Base-by-base conservation (phyloP, 1,140 invertebrate genomes). In the Trissolcus basalis region DNA sequence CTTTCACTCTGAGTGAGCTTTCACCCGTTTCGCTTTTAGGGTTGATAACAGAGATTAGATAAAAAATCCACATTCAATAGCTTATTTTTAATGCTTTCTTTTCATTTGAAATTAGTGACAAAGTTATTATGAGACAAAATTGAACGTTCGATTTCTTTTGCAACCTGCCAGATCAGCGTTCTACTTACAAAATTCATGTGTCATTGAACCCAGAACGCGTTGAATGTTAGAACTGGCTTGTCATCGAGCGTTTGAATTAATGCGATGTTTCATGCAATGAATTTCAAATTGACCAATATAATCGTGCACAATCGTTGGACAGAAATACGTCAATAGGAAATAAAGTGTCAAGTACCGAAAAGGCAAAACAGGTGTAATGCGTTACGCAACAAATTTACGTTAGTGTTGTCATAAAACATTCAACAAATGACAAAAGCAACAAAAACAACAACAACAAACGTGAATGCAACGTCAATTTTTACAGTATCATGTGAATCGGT, bases 401-500 rank as follows among this genome's bases (percentile, higher is more conserved):
- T 55, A 1, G 3, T 54, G 54, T 27, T 43, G 44, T 49, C 61
- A 55, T 35, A 55, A 65, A 65, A 60, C 35, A 0, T n/a, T n/a
- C 15, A 27, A 32, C 36, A 39, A 39, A 27, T 27, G 19, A 27
- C 19, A 27, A 27, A 27, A 1, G 6, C 19, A 6, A 27, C 1
- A 27, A 27, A 27, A 27, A 27, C n/a, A n/a, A n/a, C n/a, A 74
- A 54, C 63, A 69, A 78, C 78, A 78, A 80, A 78, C 76, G 44
- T 67, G 68, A 79, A 79, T 71, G 71, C 64, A 33, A 39, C 19
- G 48, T 72, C 39, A 47, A 75, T 78, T 75, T 80, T 80, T 67
- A 50, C 51, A 68, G 76, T 77, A 77, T 78, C 72, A 69, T 77
- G 70, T 63, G 67, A 74, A 72, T 56, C 60, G 45, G 77, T 79